Evolutionary conservation across 2,113 vertebrate species (phyloP).

Genomic region (Ascaphus truei): DNA sequence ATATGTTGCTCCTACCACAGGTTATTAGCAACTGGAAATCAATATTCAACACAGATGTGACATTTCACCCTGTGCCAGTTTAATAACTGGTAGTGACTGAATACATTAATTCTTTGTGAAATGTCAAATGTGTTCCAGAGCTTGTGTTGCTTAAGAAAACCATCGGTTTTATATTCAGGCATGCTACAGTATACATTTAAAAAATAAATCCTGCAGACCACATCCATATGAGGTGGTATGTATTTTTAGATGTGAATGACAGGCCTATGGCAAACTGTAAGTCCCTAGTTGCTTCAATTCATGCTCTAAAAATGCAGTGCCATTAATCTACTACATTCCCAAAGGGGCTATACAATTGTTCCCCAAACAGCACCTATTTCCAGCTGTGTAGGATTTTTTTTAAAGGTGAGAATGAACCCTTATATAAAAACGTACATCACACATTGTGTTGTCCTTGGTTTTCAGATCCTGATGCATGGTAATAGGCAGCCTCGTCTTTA

Average conservation of each 20-base stretch:
- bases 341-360: neutral
- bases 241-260: conserved; percentile 20
- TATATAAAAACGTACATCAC: too few species aligned
- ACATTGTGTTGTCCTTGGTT: too few species aligned
- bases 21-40: conserved; percentile 14
- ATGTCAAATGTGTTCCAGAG: conserved; percentile 13
- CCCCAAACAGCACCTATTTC: neutral
- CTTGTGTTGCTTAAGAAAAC: conserved; percentile 13
- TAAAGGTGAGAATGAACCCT: too few species aligned
- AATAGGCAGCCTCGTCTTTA: too few species aligned
- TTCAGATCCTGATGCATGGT: too few species aligned
- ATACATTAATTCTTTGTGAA: conserved; percentile 25
- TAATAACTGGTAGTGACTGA: conserved; percentile 22
- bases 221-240: neutral
- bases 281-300: conserved; percentile 4
- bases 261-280: conserved; percentile 6
- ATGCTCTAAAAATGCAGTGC: conserved; percentile 18
- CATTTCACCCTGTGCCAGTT: conserved; percentile 23
- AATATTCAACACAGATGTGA: conserved; percentile 20
- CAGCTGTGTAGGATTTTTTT: too few species aligned
- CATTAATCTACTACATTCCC: conserved; percentile 20
- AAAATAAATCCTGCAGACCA: neutral
- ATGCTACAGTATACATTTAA: neutral
- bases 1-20: neutral
- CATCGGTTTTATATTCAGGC: neutral